phyloP scores from a whole-genome alignment of 2,797 vertebrate species.

The Rhinogobio ventralis region DNA sequence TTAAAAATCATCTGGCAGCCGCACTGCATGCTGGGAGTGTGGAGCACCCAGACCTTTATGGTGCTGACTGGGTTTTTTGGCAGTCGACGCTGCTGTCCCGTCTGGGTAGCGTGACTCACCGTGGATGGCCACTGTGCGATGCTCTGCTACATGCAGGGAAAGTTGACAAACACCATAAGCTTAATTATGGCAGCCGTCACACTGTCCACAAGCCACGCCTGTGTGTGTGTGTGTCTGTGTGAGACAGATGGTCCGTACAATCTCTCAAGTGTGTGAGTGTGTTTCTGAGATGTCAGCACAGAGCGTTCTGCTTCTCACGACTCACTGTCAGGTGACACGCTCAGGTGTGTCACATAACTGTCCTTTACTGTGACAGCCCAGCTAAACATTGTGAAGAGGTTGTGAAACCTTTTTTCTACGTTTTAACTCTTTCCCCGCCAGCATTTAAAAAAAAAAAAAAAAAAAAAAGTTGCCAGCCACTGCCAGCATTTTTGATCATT shows the following conservation, averaged over 20 bases:
- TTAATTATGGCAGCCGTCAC: conserved; percentile 72
- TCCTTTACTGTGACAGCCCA: neutral
- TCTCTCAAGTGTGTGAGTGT: conserved; percentile 12
- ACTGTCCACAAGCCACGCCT: conserved; percentile 65
- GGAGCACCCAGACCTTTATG: conserved; percentile 65
- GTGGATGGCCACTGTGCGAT: conserved; percentile 66
- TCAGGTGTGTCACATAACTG: conserved; percentile 12
- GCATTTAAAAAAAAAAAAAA: neutral
- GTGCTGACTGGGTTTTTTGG: conserved; percentile 64
- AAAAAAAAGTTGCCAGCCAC: too few relatives aligned
- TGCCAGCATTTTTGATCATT: neutral
- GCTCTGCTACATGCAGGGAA: conserved; percentile 70
- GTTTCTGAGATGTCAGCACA: conserved; percentile 34
- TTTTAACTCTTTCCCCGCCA: neutral
- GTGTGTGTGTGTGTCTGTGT: conserved; percentile 58
- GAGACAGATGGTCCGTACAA: conserved; percentile 46
- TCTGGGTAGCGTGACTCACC: conserved; percentile 75
- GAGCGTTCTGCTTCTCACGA: conserved; percentile 1
- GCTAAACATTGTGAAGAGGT: neutral
- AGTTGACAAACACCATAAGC: conserved; percentile 76
- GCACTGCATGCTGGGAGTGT: conserved; percentile 59
- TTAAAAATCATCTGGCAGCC: conserved; percentile 63
- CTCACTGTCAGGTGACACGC: conserved; percentile 19
- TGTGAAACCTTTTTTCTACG: neutral
- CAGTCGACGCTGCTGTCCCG: conserved; percentile 63